Conservation (phyloP, 2,888 invertebrate genomes). For the Habrosyne pyritoides region DNA sequence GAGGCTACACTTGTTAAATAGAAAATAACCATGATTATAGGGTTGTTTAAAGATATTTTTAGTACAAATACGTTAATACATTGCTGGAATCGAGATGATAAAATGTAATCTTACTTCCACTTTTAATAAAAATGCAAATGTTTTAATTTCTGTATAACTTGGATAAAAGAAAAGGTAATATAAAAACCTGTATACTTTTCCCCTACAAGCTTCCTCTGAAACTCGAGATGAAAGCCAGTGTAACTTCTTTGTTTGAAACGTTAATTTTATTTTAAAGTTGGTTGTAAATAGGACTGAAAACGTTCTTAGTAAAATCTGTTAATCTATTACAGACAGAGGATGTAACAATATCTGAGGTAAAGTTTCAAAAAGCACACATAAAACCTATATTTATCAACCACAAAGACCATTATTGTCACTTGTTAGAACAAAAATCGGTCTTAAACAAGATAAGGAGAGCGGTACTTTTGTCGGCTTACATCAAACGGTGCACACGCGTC, state of each 20-base stretch:
- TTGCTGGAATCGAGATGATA: too few species aligned
- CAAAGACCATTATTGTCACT: conserved; percentile 78
- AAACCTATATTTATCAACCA: conserved; percentile 70
- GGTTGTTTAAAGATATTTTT: background rate
- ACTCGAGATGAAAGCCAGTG: too few species aligned
- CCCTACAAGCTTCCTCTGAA: too few species aligned
- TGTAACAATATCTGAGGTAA: conserved; percentile 12
- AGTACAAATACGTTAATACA: too few species aligned
- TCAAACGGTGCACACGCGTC: conserved; percentile 70
- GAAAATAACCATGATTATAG: background rate
- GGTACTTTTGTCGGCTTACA: conserved; percentile 74
- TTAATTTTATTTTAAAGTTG: too few species aligned
- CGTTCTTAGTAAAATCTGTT: too few species aligned
- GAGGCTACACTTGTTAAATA: background rate
- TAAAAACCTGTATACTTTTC: background rate
- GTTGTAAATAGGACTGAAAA: too few species aligned
- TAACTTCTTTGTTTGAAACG: too few species aligned
- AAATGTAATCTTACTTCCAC: too few species aligned
- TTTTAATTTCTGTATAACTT: too few species aligned
- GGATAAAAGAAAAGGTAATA: too few species aligned
- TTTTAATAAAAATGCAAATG: too few species aligned
- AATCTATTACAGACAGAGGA: background rate
- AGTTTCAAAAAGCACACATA: conserved; percentile 51
- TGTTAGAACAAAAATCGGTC: conserved; percentile 74
- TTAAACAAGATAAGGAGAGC: conserved; percentile 71